A percentile compares a stretch with the other conserved stretches of the same genome.
Conservation (phyloP, 2,797 vertebrate species). For the Bradypus variegatus region DNA sequence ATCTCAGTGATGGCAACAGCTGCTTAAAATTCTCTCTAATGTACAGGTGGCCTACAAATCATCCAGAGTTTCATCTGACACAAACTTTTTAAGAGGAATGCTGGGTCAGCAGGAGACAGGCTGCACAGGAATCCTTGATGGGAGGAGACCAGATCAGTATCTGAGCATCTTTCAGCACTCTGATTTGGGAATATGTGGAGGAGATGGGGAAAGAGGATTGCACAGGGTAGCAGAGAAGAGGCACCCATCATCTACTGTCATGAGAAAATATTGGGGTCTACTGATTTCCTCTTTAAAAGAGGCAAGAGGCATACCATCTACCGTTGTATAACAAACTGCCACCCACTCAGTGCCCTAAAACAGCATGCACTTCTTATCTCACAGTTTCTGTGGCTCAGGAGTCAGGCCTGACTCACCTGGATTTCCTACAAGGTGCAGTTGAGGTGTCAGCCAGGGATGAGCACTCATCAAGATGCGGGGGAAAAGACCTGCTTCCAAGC, state of each 20-base stretch:
- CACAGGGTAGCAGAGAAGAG: not conserved
- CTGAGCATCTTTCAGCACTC: not conserved
- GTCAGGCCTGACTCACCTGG: fast-evolving
- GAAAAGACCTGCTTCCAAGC: not conserved
- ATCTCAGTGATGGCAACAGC: constrained; percentile 26
- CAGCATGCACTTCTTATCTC: not conserved
- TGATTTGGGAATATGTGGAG: fast-evolving
- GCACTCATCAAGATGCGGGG: fast-evolving
- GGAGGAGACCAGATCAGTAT: not conserved
- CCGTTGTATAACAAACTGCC: not conserved
- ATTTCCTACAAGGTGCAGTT: not conserved
- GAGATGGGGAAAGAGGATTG: not conserved
- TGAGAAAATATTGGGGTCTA: not conserved
- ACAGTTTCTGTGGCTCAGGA: not conserved
- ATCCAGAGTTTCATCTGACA: constrained; percentile 16
- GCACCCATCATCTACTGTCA: too few relatives aligned
- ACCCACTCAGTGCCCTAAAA: too few relatives aligned
- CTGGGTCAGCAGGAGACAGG: not conserved
- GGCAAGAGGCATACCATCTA: not conserved
- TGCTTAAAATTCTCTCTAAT: not conserved
- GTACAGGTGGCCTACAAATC: constrained; percentile 40
- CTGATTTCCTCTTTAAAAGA: not conserved
- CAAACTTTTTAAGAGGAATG: constrained; percentile 1
- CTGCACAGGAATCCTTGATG: not conserved
- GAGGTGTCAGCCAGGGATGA: not conserved